Percentiles rank a stretch among this genome's conserved stretches.
These are phyloP conservation scores for Mus spicilegus DNA, from an alignment of 2,113 vertebrate genomes.

Conservation along the genomic window DNA sequence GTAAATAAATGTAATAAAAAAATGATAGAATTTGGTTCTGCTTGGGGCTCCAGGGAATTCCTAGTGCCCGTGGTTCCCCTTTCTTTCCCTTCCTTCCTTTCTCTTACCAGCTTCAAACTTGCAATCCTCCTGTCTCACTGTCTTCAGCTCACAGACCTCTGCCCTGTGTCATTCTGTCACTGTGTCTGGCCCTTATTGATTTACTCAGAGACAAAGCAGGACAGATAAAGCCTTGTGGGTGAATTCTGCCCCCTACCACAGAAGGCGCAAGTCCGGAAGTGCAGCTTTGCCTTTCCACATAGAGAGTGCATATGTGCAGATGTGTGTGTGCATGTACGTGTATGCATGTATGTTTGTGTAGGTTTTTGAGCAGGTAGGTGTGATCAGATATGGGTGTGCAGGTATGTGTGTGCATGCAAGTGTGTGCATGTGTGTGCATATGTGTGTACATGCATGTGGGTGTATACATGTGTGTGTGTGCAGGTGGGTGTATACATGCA, in stretches of 20 bases:
- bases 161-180: neutral
- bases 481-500: neutral
- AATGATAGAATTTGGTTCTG: neutral
- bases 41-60: neutral
- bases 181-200: neutral
- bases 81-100: neutral
- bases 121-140: neutral
- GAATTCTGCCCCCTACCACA: neutral
- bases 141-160: neutral
- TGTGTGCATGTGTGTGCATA: neutral
- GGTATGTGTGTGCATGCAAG: neutral
- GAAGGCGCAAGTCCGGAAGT: no score
- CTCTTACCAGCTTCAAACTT: neutral
- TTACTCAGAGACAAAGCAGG: neutral
- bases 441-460: no score
- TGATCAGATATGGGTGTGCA: neutral
- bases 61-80: neutral
- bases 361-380: neutral
- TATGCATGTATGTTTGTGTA: no score
- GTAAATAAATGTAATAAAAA: neutral
- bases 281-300: no score
- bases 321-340: neutral
- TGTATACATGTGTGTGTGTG: neutral
- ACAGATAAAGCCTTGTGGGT: neutral
- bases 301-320: fast-evolving